Evolutionary conservation across 92 coral and sea anemone species (phyloP).

Genomic region (Zoanthus sociatus): DNA sequence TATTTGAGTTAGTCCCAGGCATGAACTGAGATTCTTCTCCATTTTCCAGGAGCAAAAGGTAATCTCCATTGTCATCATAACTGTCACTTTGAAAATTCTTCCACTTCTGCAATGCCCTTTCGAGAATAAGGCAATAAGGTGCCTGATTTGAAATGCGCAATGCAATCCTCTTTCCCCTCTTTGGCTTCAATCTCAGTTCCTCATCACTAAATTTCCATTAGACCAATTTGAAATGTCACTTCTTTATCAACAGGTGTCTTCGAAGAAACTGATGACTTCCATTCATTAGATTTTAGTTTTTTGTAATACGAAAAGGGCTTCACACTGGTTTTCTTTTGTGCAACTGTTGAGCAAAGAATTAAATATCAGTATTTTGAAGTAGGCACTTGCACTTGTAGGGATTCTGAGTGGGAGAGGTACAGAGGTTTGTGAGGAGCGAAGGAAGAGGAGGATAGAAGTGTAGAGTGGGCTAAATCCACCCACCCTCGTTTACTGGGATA

Average conservation of each 20-base stretch:
- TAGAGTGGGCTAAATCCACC: too few species aligned
- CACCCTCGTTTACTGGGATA: too few species aligned
- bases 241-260: slow-evolving; percentile 36
- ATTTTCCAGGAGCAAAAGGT: slow-evolving; percentile 57
- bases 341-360: neutral
- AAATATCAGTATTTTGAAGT: too few species aligned
- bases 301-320: slow-evolving; percentile 40
- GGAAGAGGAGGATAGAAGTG: too few species aligned
- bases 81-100: slow-evolving; percentile 47
- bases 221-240: slow-evolving; percentile 24
- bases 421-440: too few species aligned
- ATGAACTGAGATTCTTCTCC: slow-evolving; percentile 58
- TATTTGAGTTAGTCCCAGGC: slow-evolving; percentile 54
- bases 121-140: slow-evolving; percentile 47
- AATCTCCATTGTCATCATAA: slow-evolving; percentile 57
- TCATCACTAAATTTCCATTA: slow-evolving; percentile 37
- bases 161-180: slow-evolving; percentile 48
- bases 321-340: slow-evolving; percentile 24
- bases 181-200: slow-evolving; percentile 43
- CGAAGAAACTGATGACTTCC: slow-evolving; percentile 27
- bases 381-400: too few species aligned
- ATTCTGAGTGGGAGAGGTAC: too few species aligned
- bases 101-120: slow-evolving; percentile 66
- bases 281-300: slow-evolving; percentile 27
- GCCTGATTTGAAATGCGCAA: slow-evolving; percentile 39